Conservation (phyloP, 2,888 invertebrate genomes). For the Arge pagana region DNA sequence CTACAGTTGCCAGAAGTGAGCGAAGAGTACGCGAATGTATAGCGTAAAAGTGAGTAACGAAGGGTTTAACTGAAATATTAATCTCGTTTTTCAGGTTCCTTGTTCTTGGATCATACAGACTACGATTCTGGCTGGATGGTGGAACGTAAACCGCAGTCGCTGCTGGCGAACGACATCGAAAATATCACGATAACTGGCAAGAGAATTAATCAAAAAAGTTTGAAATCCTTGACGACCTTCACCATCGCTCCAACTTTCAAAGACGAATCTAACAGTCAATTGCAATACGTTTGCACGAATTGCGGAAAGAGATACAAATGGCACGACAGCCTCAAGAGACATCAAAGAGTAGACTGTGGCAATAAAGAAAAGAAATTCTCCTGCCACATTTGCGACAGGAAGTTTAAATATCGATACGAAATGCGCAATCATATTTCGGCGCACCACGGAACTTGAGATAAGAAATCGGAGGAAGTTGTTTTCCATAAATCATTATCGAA, state of each 20-base stretch:
- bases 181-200: background rate
- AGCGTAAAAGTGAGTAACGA: no score
- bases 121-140: conserved; percentile 40
- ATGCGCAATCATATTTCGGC: conserved; percentile 52
- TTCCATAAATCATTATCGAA: no score
- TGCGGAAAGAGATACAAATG: conserved; percentile 56
- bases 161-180: background rate
- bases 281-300: conserved; percentile 45
- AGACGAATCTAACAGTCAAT: conserved; percentile 18
- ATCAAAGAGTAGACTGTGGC: conserved; percentile 59
- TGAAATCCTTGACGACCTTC: background rate
- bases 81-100: conserved; percentile 8
- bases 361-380: conserved; percentile 54
- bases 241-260: conserved; percentile 3
- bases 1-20: no score
- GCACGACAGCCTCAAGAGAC: conserved; percentile 55
- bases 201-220: no score
- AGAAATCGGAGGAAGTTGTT: no score
- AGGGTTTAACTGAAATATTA: conserved; percentile 6
- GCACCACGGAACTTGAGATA: conserved; percentile 24
- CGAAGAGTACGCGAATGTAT: no score
- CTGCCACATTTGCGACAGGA: conserved; percentile 54
- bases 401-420: conserved; percentile 58
- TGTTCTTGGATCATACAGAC: conserved; percentile 23
- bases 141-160: conserved; percentile 31